Conservation (phyloP, 2,113 vertebrate genomes). For the Thermophis baileyi region DNA sequence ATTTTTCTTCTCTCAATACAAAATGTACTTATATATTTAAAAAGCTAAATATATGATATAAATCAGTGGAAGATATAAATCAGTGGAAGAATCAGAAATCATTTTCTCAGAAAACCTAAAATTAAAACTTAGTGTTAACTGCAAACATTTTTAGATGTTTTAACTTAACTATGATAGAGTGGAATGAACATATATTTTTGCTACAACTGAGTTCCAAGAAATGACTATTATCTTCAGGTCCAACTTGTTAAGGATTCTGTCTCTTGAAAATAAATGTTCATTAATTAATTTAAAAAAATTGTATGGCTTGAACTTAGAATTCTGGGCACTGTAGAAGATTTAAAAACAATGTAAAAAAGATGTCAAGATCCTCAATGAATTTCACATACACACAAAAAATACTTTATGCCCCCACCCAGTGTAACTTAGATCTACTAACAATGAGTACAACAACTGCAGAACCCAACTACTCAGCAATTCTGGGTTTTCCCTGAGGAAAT, state of each 20-base stretch:
- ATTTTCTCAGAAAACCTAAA: neutral
- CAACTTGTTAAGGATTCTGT: too few species aligned
- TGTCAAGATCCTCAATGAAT: neutral
- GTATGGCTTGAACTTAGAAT: neutral
- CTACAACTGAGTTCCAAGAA: neutral
- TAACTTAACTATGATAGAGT: neutral
- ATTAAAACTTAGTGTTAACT: neutral
- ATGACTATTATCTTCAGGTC: neutral
- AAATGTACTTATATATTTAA: neutral
- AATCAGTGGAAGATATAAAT: too few species aligned
- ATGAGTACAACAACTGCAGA: neutral
- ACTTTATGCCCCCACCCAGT: neutral
- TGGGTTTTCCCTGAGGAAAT: neutral
- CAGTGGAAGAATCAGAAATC: neutral
- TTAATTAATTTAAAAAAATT: neutral
- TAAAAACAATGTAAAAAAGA: neutral
- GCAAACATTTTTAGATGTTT: too few species aligned
- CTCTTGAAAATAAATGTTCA: neutral
- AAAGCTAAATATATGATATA: neutral
- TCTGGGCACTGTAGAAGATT: neutral
- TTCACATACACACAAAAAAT: neutral
- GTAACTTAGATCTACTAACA: neutral
- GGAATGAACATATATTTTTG: neutral
- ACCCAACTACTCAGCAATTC: too few species aligned
- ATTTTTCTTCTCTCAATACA: neutral